Evolutionary conservation across 2,113 vertebrate species (phyloP).

Genomic region (Heliornis fulica): DNA sequence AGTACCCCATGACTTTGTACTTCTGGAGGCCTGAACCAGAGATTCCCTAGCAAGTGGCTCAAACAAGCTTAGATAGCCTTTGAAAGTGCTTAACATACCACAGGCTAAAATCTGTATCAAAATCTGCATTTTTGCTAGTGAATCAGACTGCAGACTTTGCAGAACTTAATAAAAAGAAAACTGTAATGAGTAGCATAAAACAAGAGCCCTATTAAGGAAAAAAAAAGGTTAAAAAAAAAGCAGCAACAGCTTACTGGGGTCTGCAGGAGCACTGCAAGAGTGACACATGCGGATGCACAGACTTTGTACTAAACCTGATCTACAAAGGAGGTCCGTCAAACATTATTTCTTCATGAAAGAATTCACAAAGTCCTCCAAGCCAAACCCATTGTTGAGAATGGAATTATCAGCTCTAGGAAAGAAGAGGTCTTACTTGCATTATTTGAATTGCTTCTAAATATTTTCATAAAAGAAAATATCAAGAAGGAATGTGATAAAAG

Average conservation of each 20-base stretch:
- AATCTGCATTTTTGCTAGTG: neutral
- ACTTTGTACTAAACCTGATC: neutral
- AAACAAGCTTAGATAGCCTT: neutral
- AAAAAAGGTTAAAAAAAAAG: no score
- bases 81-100: neutral
- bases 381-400: neutral
- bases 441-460: neutral
- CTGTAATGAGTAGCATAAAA: neutral
- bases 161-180: neutral
- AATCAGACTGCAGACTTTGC: neutral
- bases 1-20: neutral
- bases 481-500: neutral
- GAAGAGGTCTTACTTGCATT: neutral
- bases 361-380: neutral
- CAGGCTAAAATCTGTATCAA: neutral
- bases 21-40: neutral
- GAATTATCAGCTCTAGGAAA: neutral
- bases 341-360: neutral
- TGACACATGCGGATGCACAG: rapidly evolving
- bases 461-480: neutral
- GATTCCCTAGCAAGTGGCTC: neutral
- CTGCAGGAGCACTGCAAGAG: neutral
- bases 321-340: neutral
- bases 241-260: neutral
- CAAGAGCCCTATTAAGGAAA: neutral